Evolutionary conservation across 1,140 invertebrate genomes (phyloP).

Genomic region (Chironomus striatipennis): DNA sequence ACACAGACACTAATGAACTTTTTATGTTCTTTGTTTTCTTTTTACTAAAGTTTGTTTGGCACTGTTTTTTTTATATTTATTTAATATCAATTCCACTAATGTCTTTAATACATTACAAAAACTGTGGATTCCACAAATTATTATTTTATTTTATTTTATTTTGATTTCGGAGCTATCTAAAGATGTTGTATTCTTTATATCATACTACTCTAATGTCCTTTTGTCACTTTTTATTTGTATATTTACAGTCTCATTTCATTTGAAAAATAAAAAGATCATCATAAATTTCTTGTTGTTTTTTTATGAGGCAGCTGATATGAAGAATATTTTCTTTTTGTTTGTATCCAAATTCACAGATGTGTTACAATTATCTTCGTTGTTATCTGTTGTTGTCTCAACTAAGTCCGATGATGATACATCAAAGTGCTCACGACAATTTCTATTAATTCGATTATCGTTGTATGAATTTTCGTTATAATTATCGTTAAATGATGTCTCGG

Average conservation of each 20-base stretch:
- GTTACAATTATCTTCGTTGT: neutral
- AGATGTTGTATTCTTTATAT: neutral
- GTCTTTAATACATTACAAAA: neutral
- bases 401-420: too few relatives aligned
- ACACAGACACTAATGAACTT: neutral
- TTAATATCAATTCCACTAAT: neutral
- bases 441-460: neutral
- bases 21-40: neutral
- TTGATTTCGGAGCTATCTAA: neutral
- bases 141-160: neutral
- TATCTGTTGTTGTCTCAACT: neutral
- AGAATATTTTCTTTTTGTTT: conserved; percentile 9
- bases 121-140: too few relatives aligned
- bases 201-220: neutral
- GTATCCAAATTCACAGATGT: conserved; percentile 13
- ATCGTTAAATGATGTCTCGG: neutral
- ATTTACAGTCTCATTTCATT: neutral
- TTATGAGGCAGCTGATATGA: conserved; percentile 13
- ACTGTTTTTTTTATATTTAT: neutral
- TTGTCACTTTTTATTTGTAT: neutral
- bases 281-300: too few relatives aligned
- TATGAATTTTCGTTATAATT: neutral
- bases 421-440: neutral
- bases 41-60: neutral
- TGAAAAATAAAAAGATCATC: too few relatives aligned